Evolutionary conservation across 2,113 vertebrate genomes (phyloP), one percentile per base, ranked within the genome.

Genomic region (Sinocyclocheilus grahami): DNA sequence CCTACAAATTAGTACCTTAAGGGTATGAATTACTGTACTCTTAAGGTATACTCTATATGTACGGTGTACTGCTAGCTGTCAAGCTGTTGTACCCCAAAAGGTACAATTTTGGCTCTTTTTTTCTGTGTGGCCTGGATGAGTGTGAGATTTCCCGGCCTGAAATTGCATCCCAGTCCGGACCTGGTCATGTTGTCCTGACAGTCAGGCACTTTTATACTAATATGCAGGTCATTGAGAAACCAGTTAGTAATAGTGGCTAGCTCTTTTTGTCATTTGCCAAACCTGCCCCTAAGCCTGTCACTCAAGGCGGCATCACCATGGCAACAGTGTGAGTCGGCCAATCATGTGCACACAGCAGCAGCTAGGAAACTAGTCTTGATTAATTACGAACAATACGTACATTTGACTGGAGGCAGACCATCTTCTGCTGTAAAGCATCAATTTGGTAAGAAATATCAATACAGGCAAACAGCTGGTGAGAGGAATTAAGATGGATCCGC

Each of bases 201-300:
- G 48, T 48, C 22, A 51, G 14, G n/a, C 27, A 51, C 4, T 46
- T 18, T 81, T 39, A 58, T 42, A 60, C 12, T 24, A 20, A 37
- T 46, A 10, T 77, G 48, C 30, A 74, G 65, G 58, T 51, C 76
- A 87, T 6, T 22, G 53, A 24, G 67, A 80, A 18, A 67, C 39
- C 60, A 24, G 55, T 65, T 87, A 82, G 88, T 88, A 30, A 80
- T 39, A 37, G 55, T 71, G 76, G 76, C 65, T 76, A 76, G 87
- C 67, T 30, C n/a, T 51, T 63, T 39, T 81, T 39, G 24, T 79
- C 48, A 63, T 67, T 88, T 77, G 53, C 77, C 63, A 67, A 63
- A 83, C 33, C 71, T 63, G 60, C 42, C 82, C 33, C 74, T 71
- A 69, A 75, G 39, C 79, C 77, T 88, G 85, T 90, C 89, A 89